Conservation (phyloP, 1,140 invertebrate genomes). For the Berghia stephanieae region DNA sequence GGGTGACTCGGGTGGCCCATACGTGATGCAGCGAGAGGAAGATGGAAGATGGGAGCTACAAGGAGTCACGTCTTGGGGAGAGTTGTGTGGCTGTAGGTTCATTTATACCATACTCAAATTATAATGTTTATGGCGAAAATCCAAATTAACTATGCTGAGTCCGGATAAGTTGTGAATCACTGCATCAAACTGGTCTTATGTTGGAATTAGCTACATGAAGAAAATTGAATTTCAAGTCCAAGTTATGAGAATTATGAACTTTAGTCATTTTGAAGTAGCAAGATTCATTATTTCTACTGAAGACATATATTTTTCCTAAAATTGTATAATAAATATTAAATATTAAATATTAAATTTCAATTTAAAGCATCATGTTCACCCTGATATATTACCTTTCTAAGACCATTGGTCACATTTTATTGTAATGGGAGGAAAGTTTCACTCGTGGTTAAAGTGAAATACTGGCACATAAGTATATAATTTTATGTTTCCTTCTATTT, state of each 20-base stretch:
- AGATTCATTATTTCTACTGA: too few relatives aligned
- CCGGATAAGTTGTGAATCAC: neutral
- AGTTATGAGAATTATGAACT: neutral
- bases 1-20: conserved; percentile 61
- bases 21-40: conserved; percentile 60
- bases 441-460: too few relatives aligned
- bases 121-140: neutral
- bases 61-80: conserved; percentile 77
- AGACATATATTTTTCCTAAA: too few relatives aligned
- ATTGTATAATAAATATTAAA: too few relatives aligned
- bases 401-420: too few relatives aligned
- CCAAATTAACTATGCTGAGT: neutral
- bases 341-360: too few relatives aligned
- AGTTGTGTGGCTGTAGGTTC: conserved; percentile 72
- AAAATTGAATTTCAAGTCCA: neutral
- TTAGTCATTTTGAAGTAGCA: neutral
- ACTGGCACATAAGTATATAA: too few relatives aligned
- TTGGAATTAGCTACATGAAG: neutral
- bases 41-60: conserved; percentile 68
- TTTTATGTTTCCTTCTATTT: too few relatives aligned
- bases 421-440: too few relatives aligned
- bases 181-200: neutral
- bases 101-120: too few relatives aligned
- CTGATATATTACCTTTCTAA: too few relatives aligned
- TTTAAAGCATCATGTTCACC: too few relatives aligned